Base-by-base conservation (phyloP, 2,797 vertebrate species). In the Adrianichthys oophorus region DNA sequence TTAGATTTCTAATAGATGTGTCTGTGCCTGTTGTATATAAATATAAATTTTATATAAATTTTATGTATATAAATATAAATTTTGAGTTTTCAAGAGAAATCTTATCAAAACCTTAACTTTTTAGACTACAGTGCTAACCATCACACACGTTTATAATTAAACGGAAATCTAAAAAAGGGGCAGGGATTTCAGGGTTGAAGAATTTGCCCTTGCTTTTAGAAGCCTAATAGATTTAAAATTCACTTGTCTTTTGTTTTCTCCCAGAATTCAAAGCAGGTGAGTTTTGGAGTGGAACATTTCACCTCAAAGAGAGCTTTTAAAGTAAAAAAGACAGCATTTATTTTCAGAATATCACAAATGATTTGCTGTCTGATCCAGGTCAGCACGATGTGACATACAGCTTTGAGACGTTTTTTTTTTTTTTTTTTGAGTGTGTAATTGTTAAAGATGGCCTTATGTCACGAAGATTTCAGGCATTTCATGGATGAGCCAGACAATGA, bases 231-330 rank as follows among this genome's bases (percentile, higher is more conserved):
- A 29, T 72, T 72, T 65, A 3, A 69, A 53, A 62, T 59, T 52
- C 18, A 24, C 50, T 15, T 26, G 57, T 74, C 65, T 66, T 56
- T 40, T 59, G 29, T 75, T 76, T 47, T 73, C 76, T 65, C 58
- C 45, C 62, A 73, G 52, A 76, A 90, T 90, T 63, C 78, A 52
- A 90, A 90, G 83, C 85, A 85, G 76, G 79, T 87, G 76, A 79
- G 64, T 59, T 48, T 24, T 64, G 45, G 54, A 61, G 44, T 76
- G 70, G 72, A 71, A 56, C 41, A 52, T 86, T 84, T 77, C 61
- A 74, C 50, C 68, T 42, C 18, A 62, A 67, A 61, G 45, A 66
- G 60, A 79, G 62, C 48, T 41, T 52, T 62, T 19, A 74, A 57
- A 79, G 49, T 64, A 69, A 82, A 62, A 72, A 64, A 78, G 74